Percentiles rank a stretch among this genome's conserved stretches.
These are phyloP conservation scores for Apodemus speciosus DNA, from an alignment of 2,113 vertebrate genomes.

Conservation along the genomic window DNA sequence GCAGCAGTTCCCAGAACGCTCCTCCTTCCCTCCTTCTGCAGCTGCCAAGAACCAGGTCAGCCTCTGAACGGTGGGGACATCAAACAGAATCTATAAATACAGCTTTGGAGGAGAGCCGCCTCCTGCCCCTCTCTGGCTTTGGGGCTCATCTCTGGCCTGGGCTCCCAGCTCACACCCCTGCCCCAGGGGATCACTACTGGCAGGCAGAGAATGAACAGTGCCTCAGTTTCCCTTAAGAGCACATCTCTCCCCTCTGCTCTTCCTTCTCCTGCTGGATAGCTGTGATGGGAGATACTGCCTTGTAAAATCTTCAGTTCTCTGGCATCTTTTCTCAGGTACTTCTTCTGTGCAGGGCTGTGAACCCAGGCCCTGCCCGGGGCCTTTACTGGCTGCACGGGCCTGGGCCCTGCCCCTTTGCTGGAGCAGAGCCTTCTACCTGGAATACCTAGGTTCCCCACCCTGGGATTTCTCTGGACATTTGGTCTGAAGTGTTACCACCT, in stretches of 20 bases:
- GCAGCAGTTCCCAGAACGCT: slow-evolving; percentile 24
- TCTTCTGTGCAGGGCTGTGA: not conserved
- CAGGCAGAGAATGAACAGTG: not conserved
- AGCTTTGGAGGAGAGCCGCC: slow-evolving; percentile 43
- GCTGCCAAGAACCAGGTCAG: slow-evolving; percentile 70
- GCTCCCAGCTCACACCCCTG: not conserved
- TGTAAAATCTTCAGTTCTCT: not conserved
- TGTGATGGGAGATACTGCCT: no score
- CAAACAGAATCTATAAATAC: slow-evolving; percentile 83
- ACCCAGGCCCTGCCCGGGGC: not conserved
- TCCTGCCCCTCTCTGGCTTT: not conserved
- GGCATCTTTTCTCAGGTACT: not conserved
- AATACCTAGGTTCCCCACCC: not conserved
- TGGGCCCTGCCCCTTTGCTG: not conserved
- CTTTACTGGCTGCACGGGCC: no score
- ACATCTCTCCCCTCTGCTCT: not conserved
- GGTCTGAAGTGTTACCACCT: not conserved
- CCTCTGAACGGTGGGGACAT: slow-evolving; percentile 64
- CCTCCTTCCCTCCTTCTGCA: not conserved
- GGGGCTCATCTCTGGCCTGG: not conserved
- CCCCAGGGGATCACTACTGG: not conserved
- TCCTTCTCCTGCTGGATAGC: not conserved
- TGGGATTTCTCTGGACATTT: not conserved
- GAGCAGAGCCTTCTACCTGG: not conserved
- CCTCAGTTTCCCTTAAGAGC: not conserved